These are phyloP conservation scores for Pitta sordida DNA, from an alignment of 2,113 vertebrate genomes.

Conservation along the genomic window DNA sequence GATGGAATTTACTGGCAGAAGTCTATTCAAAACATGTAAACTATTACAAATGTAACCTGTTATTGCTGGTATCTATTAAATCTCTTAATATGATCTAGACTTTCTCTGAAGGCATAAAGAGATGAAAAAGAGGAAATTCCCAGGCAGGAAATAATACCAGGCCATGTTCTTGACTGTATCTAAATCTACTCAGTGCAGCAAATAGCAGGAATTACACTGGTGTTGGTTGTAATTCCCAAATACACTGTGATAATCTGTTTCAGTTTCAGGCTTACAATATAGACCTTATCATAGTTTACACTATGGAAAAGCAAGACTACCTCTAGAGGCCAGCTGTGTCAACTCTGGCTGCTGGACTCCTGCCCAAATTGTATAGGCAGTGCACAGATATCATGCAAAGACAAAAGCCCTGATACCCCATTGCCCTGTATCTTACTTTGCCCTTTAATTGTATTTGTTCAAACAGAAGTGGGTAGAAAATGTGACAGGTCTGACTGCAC, in stretches of 20 bases:
- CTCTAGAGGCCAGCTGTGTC: conserved; percentile 29
- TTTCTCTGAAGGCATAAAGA: not conserved
- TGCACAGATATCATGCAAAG: not conserved
- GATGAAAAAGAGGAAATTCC: not conserved
- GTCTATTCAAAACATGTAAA: not conserved
- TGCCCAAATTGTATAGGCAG: not conserved
- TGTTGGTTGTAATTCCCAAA: not conserved
- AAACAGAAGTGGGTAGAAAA: not conserved
- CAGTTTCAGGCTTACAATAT: not conserved
- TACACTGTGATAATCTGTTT: not conserved
- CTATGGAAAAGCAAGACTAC: not conserved
- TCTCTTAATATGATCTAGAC: not conserved
- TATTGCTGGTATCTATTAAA: not conserved
- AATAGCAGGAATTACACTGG: not conserved
- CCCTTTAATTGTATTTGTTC: conserved; percentile 2
- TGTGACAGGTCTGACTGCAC: not conserved
- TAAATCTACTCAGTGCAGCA: not conserved
- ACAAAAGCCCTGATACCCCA: not conserved
- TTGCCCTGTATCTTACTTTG: not conserved
- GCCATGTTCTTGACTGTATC: not conserved
- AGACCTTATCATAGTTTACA: not conserved
- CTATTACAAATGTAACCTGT: not conserved
- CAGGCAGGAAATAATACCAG: not conserved
- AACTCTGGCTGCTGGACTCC: not conserved
- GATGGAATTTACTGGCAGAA: not conserved